These are phyloP conservation scores for Operophtera brumata DNA, from an alignment of 2,888 invertebrate genomes.

Conservation along the genomic window DNA sequence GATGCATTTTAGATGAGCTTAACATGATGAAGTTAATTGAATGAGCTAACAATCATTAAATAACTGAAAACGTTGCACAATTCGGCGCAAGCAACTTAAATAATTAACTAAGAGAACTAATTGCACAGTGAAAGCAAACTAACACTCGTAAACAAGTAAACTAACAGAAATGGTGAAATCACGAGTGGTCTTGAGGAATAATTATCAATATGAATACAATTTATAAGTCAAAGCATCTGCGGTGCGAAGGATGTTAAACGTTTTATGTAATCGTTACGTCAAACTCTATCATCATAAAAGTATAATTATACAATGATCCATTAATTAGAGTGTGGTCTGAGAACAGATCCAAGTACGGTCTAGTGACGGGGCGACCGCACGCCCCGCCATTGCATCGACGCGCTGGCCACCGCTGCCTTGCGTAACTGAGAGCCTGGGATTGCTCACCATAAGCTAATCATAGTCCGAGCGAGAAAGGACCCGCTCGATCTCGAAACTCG, in stretches of 20 bases:
- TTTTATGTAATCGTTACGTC: slow-evolving; percentile 49
- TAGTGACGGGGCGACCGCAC: slow-evolving; percentile 25
- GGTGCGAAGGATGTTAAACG: slow-evolving; percentile 37
- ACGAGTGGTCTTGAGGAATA: slow-evolving; percentile 27
- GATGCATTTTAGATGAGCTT: background rate
- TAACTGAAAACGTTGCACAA: background rate
- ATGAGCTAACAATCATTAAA: background rate
- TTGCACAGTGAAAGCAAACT: slow-evolving; percentile 6
- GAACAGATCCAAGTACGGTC: slow-evolving; percentile 27
- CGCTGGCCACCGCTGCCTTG: slow-evolving; percentile 40
- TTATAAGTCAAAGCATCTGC: too few species aligned
- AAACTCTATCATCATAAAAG: slow-evolving; percentile 54
- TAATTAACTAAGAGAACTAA: background rate
- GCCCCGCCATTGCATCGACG: slow-evolving; percentile 13
- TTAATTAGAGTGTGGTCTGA: slow-evolving; percentile 51
- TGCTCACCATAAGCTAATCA: slow-evolving; percentile 57
- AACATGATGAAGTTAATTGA: background rate
- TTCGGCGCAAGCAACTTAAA: background rate
- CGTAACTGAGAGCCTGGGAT: slow-evolving; percentile 50
- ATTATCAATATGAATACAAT: too few species aligned
- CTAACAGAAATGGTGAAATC: slow-evolving; percentile 21
- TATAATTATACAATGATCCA: slow-evolving; percentile 61
- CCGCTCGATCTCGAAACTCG: slow-evolving; percentile 35
- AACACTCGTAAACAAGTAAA: slow-evolving; percentile 13
- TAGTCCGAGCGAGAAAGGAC: slow-evolving; percentile 60